Evolutionary conservation across 2,888 invertebrate genomes (phyloP), one percentile per base, ranked within the genome.

Genomic region (Drosophila cognata): DNA sequence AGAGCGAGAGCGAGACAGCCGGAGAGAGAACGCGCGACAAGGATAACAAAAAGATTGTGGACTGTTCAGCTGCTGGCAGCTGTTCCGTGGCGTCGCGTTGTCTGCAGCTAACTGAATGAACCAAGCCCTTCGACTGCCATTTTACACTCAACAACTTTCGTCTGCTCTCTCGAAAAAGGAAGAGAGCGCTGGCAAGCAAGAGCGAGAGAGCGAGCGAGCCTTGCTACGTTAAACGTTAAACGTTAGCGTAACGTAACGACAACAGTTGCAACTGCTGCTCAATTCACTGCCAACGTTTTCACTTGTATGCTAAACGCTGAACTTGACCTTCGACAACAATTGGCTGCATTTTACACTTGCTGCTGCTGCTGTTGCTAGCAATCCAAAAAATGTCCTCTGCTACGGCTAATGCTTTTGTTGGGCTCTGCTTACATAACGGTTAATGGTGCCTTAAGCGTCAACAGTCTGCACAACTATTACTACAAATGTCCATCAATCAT

Each of bases 261-360:
- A 38, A 29, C 31, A 29, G n/a, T 29, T 29, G n/a, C 28, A 38
- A 55, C 51, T 77, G 79, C 52, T 75, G 73, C 16, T 46, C 46
- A 16, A 64, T 62, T 81, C 74, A 16, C 48, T 63, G 41, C 10
- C 38, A 21, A 21, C 8, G 31, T 7, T 43, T 43, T 43, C 58
- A 63, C 69, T 74, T 69, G 73, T 59, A 75, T 69, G 75, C 69
- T 63, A 75, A 79, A 61, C 50, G 60, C 67, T 77, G 75, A 88
- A 90, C 87, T 87, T 87, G 87, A 87, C 87, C 87, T 87, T 91
- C 79, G 75, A 72, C 84, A 90, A 89, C 79, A 83, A 70, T 76
- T 71, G 36, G 13, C 38, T 56, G 56, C 56, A 38, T 8, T 38
- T 28, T 56, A 36, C 55, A 18, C 11, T 53, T 33, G 52, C 52